phyloP scores from a whole-genome alignment of 1,140 invertebrate species.

The Aporrectodea caliginosa region DNA sequence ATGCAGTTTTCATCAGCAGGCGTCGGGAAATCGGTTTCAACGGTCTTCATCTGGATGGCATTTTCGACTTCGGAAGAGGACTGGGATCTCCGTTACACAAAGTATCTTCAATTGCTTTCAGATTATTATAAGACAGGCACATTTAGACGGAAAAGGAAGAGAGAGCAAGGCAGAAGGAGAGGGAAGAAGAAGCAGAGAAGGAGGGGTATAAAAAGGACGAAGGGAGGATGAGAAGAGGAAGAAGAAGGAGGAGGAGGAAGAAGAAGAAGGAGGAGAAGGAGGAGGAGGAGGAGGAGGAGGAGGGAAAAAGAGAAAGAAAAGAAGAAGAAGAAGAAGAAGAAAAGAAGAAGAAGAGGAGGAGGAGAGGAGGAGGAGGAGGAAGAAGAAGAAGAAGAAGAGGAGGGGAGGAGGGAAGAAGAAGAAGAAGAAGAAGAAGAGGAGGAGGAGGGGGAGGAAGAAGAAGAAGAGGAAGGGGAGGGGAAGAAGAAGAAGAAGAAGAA shows the following conservation, averaged over 20 bases:
- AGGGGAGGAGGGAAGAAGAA: background rate
- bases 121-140: too few species aligned
- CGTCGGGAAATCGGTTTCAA: too few species aligned
- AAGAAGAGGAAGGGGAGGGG: too few species aligned
- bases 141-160: background rate
- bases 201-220: constrained; percentile 4
- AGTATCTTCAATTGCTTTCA: too few species aligned
- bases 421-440: background rate
- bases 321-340: background rate
- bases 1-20: too few species aligned
- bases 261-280: background rate
- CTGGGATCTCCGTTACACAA: too few species aligned
- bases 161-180: too few species aligned
- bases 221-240: background rate
- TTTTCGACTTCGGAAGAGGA: too few species aligned
- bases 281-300: background rate
- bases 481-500: background rate
- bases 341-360: background rate
- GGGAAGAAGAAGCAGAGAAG: background rate
- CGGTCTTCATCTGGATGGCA: too few species aligned
- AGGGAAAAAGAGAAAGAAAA: background rate
- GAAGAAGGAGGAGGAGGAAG: background rate
- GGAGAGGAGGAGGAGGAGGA: background rate
- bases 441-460: background rate
- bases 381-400: background rate